Evolutionary conservation across 2,888 invertebrate genomes (phyloP).

Genomic region (Acanthosoma haemorrhoidale): DNA sequence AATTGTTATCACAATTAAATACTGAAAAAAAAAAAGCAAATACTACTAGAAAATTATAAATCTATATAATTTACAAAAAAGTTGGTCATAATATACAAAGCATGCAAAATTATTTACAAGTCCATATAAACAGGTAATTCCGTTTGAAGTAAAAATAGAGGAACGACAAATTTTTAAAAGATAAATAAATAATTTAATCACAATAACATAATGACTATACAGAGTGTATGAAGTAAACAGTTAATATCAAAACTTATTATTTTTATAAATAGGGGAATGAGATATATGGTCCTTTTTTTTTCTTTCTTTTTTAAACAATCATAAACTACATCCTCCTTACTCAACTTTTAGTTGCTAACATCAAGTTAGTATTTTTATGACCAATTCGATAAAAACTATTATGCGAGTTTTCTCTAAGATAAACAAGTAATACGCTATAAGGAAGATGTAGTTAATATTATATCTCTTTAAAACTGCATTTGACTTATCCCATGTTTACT

Average conservation of each 20-base stretch:
- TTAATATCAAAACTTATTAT: no score
- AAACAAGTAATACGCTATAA: background rate
- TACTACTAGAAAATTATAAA: background rate
- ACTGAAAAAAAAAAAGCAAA: constrained; percentile 19
- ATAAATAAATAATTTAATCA: constrained; percentile 28
- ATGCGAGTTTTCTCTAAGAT: no score
- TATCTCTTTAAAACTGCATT: background rate
- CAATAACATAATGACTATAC: constrained; percentile 14
- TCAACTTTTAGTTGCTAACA: no score
- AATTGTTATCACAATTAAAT: constrained; percentile 28
- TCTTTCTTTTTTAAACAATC: no score
- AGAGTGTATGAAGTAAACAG: background rate
- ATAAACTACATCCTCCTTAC: no score
- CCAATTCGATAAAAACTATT: no score
- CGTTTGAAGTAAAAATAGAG: constrained; percentile 21
- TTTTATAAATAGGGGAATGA: no score
- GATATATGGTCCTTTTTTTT: no score
- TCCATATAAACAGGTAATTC: constrained; percentile 3
- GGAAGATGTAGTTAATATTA: constrained; percentile 3
- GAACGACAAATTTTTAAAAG: constrained; percentile 15
- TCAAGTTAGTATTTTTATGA: no score
- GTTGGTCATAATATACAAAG: constrained; percentile 3
- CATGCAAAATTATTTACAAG: constrained; percentile 16
- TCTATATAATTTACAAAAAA: constrained; percentile 10
- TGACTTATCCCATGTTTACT: background rate